phyloP scores from a whole-genome alignment of 1,140 invertebrate genomes.

The Cydia fagiglandana region DNA sequence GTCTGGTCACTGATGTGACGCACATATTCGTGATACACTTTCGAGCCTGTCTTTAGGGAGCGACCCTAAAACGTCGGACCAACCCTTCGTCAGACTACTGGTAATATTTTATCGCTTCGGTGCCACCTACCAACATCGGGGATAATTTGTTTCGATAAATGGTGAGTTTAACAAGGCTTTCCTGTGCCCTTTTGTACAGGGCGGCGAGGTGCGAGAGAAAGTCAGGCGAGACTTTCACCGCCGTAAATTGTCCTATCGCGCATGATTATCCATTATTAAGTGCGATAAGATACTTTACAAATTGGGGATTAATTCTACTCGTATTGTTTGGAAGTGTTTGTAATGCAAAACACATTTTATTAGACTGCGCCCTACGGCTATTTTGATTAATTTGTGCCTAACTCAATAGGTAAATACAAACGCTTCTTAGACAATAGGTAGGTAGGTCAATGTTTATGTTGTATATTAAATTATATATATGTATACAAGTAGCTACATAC shows the following conservation, averaged over 20 bases:
- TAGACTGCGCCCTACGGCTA: too few relatives aligned
- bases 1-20: conserved; percentile 49
- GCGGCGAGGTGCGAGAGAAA: conserved; percentile 4
- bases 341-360: too few relatives aligned
- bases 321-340: too few relatives aligned
- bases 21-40: conserved; percentile 60
- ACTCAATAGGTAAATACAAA: too few relatives aligned
- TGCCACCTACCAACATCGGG: neutral
- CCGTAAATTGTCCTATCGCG: conserved; percentile 2
- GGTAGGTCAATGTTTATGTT: too few relatives aligned
- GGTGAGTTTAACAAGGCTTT: conserved; percentile 17
- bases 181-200: conserved; percentile 9
- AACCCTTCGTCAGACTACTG: conserved; percentile 55
- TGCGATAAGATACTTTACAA: conserved; percentile 14
- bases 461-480: too few relatives aligned
- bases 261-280: conserved; percentile 1
- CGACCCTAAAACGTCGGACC: conserved; percentile 52
- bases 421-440: too few relatives aligned
- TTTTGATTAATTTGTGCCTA: too few relatives aligned
- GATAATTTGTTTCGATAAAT: conserved; percentile 19
- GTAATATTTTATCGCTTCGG: conserved; percentile 55
- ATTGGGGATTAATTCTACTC: neutral
- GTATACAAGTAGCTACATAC: too few relatives aligned
- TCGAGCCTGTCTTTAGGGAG: conserved; percentile 47
- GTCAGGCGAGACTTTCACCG: neutral